These are phyloP conservation scores for Hyperoodon ampullatus DNA, from an alignment of 2,113 vertebrate species.

Conservation along the genomic window DNA sequence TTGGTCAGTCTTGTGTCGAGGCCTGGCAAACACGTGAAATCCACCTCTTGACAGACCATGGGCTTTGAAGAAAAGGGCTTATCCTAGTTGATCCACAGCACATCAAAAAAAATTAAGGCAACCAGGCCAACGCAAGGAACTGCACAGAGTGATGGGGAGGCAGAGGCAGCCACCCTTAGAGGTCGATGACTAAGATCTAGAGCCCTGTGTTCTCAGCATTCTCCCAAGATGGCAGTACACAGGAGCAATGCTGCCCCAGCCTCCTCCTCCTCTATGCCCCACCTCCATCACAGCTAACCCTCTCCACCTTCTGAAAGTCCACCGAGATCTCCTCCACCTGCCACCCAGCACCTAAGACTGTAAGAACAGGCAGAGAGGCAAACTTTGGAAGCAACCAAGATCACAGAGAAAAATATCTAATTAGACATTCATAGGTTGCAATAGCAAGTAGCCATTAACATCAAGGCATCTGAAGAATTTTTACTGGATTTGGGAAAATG, in stretches of 20 bases:
- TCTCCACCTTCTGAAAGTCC: neutral
- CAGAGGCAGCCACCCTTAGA: neutral
- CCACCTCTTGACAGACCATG: no score
- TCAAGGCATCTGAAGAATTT: neutral
- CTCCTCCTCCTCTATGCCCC: neutral
- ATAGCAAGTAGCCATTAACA: neutral
- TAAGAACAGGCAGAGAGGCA: neutral
- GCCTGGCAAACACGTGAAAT: no score
- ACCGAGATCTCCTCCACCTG: neutral
- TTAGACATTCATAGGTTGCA: neutral
- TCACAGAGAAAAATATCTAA: neutral
- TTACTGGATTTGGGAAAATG: constrained; percentile 3
- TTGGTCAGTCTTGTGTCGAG: no score
- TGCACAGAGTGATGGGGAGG: no score
- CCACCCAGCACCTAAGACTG: neutral
- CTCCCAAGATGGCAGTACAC: neutral
- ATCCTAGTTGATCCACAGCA: no score
- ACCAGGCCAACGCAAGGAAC: no score
- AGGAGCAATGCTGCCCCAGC: neutral
- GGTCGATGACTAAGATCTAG: neutral
- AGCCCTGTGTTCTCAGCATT: constrained; percentile 18
- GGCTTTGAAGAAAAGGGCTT: no score
- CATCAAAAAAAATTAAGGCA: no score
- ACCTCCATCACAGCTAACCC: neutral
- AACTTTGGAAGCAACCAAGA: no score